A percentile compares a stretch with the other conserved stretches of the same genome.
phyloP scores from a whole-genome alignment of 2,113 vertebrate genomes.

The Callithrix jacchus region DNA sequence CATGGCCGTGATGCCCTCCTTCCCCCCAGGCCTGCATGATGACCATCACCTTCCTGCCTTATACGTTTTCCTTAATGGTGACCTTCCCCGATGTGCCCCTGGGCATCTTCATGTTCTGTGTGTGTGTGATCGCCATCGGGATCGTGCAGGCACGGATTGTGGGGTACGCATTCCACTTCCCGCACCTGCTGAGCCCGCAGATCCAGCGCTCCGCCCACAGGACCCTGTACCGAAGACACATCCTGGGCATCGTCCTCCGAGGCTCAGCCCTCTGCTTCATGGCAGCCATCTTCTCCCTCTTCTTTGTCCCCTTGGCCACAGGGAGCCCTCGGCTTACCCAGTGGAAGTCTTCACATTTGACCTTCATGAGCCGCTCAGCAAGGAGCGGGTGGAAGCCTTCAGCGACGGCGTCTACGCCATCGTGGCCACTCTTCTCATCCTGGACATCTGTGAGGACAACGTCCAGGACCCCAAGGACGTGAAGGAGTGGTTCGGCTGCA shows the following conservation, averaged over 20 bases:
- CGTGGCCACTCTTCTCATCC: slow-evolving; percentile 95
- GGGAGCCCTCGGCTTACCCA: slow-evolving; percentile 80
- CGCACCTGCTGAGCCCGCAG: slow-evolving; percentile 90
- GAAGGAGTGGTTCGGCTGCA: slow-evolving; percentile 84
- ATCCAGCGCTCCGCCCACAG: slow-evolving; percentile 88
- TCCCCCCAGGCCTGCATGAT: too few relatives aligned
- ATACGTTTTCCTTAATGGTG: too few relatives aligned
- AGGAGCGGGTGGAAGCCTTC: slow-evolving; percentile 95
- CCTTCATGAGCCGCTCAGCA: slow-evolving; percentile 92
- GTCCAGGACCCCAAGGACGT: slow-evolving; percentile 89
- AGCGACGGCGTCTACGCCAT: slow-evolving; percentile 97
- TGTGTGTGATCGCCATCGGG: too few relatives aligned
- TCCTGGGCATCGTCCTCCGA: slow-evolving; percentile 91
- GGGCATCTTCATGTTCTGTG: too few relatives aligned
- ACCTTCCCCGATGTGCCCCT: too few relatives aligned
- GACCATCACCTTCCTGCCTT: too few relatives aligned
- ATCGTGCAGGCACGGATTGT: slow-evolving; percentile 88
- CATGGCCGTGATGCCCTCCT: too few relatives aligned
- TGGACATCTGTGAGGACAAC: slow-evolving; percentile 97
- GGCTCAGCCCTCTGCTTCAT: slow-evolving; percentile 91
- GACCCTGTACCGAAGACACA: slow-evolving; percentile 85
- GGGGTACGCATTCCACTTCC: slow-evolving; percentile 91
- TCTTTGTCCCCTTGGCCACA: slow-evolving; percentile 90
- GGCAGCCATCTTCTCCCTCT: slow-evolving; percentile 90
- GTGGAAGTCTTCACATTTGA: slow-evolving; percentile 89